Evolutionary conservation across 1,140 invertebrate genomes (phyloP).

Genomic region (Brachystomella parvula): DNA sequence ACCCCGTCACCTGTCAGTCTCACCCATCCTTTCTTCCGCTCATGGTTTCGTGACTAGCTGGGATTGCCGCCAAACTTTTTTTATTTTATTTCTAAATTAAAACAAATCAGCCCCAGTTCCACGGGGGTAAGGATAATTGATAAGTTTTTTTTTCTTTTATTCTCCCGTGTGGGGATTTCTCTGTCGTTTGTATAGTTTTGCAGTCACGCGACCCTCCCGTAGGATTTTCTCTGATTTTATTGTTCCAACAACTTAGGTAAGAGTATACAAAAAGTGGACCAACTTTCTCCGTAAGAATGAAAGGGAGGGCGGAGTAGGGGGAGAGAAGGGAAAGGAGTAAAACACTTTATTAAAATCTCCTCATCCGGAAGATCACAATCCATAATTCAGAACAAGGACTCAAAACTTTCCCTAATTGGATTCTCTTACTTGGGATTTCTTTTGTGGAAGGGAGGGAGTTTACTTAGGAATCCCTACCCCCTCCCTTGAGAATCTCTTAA

Average conservation of each 20-base stretch:
- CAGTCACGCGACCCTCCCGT: not conserved
- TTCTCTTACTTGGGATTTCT: not conserved
- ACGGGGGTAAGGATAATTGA: conserved; percentile 7
- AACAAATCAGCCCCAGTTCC: not conserved
- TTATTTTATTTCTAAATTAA: not conserved
- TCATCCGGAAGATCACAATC: conserved; percentile 12
- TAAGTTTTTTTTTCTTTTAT: conserved; percentile 9
- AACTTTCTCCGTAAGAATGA: conserved; percentile 2
- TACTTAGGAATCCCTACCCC: no score
- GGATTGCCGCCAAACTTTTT: no score
- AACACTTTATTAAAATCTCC: conserved; percentile 7
- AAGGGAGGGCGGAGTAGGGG: not conserved
- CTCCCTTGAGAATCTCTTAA: no score
- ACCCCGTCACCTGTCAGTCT: conserved; percentile 1
- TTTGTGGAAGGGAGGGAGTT: no score
- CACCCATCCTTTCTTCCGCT: not conserved
- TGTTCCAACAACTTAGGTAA: no score
- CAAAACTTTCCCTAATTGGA: conserved; percentile 8
- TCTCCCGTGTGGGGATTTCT: no score
- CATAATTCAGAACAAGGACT: conserved; percentile 11
- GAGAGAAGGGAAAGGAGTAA: not conserved
- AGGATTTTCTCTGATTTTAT: no score
- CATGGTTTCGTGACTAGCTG: no score
- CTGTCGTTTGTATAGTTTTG: no score
- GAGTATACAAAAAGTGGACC: no score